Percentiles rank a stretch among this genome's conserved stretches.
Conservation (phyloP, 2,797 vertebrate genomes). For the Enteromius thamalakanensis region DNA sequence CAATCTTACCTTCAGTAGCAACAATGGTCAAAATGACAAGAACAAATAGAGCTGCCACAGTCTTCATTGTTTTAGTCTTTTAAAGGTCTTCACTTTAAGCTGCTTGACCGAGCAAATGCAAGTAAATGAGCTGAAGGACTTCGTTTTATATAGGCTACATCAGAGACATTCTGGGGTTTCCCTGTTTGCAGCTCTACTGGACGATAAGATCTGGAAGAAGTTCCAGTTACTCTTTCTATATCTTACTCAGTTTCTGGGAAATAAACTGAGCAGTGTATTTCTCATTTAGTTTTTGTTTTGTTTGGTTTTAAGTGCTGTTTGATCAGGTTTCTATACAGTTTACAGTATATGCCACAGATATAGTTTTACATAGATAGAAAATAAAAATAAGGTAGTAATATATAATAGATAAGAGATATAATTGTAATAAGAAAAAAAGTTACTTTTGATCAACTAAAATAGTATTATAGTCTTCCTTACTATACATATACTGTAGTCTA, state of each 20-base stretch:
- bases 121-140: background rate
- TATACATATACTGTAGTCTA: too few relatives aligned
- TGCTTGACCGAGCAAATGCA: background rate
- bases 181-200: background rate
- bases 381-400: background rate
- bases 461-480: background rate
- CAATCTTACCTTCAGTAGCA: constrained; percentile 3
- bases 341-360: background rate
- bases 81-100: background rate
- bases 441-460: background rate
- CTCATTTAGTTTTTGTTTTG: background rate
- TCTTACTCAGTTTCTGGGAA: background rate
- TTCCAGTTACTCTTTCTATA: background rate
- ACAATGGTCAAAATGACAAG: background rate
- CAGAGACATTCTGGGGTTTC: background rate
- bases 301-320: background rate
- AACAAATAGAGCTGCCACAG: background rate
- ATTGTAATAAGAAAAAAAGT: background rate
- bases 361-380: background rate
- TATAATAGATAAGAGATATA: too few relatives aligned
- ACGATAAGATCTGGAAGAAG: too few relatives aligned
- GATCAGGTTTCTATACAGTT: background rate
- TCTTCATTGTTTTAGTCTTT: constrained; percentile 25
- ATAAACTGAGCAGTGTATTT: background rate
- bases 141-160: background rate